Evolutionary conservation across 1,140 invertebrate species (phyloP), one percentile per base, ranked within the genome.

Genomic region (Dufourea novaeangliae): DNA sequence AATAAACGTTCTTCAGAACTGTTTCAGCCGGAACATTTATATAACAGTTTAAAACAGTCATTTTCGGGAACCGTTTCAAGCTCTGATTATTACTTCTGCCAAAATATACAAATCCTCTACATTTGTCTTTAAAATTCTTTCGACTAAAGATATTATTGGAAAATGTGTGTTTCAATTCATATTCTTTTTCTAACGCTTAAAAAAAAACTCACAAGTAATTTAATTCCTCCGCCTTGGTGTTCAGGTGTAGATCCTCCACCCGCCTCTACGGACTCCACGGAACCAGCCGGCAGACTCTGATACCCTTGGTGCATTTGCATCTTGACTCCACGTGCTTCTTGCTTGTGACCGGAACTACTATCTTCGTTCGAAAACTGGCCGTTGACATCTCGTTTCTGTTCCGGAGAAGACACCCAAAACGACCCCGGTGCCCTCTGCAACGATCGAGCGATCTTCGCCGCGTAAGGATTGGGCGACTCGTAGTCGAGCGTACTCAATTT

Each of bases 241-340:
- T 79, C 88, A n/a, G 88, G 85, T 32, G 80, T 71, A 41, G 88
- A 85, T 46, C 90, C 90, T 41, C 90, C 91, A 1, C 91, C 91
- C 59, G 89, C 90, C 75, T 91, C 87, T 34, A 92, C 80, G 10
- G 87, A 86, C 68, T 92, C 92, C 12, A 91, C 46, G 14, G 91
- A 76, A 27, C 91, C 92, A 29, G 90, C 86, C 20, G 92, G 92
- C 79, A 92, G 80, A 63, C 89, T 92, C 59, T 92, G 90, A 57
- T 92, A 92, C 10, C 92, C 91, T 54, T 92, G 91, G 71, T 89
- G 90, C 88, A 92, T 90, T 22, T 89, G 62, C 89, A 92, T 91
- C 17, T 92, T 84, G 6, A 92, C 86, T 3, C 83, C 87, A 59
- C 92, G 86, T 3, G 81, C 72, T 11, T 83, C 67, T 52, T 70